These are phyloP conservation scores for Coranthus polyacanthus DNA, from an alignment of 2,797 vertebrate genomes.

Conservation along the genomic window DNA sequence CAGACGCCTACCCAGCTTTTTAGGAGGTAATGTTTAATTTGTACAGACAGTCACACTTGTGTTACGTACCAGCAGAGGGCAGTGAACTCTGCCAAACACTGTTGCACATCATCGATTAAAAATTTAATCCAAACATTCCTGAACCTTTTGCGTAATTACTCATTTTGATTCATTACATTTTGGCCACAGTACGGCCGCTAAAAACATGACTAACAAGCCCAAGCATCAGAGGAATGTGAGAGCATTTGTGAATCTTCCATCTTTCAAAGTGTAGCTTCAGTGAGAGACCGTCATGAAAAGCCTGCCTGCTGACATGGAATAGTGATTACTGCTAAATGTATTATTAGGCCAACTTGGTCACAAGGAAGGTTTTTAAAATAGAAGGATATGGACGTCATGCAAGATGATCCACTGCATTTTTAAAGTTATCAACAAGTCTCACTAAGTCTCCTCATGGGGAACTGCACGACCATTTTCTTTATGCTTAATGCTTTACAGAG, in stretches of 20 bases:
- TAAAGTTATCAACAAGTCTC: constrained; percentile 42
- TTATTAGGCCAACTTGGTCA: constrained; percentile 61
- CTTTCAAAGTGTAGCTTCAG: not conserved
- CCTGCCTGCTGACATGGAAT: constrained; percentile 19
- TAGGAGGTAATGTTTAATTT: no score
- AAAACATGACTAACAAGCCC: not conserved
- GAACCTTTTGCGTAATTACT: not conserved
- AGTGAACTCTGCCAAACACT: no score
- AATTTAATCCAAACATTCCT: not conserved
- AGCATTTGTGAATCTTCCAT: constrained; percentile 1
- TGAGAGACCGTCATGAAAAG: constrained; percentile 9
- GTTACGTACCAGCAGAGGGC: not conserved
- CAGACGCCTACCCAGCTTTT: no score
- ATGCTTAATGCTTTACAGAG: no score
- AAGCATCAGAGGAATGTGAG: not conserved
- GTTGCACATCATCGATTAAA: no score
- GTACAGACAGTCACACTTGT: not conserved
- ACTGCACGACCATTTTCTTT: not conserved
- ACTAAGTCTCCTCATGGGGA: constrained; percentile 3
- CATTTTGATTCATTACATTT: not conserved
- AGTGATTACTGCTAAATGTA: constrained; percentile 43
- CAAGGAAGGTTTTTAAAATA: constrained; percentile 64
- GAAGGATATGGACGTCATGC: constrained; percentile 50
- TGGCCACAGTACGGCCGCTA: not conserved
- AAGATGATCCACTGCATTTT: constrained; percentile 63